These are phyloP conservation scores for Phaetusa simplex DNA, from an alignment of 2,113 vertebrate species.

Conservation along the genomic window DNA sequence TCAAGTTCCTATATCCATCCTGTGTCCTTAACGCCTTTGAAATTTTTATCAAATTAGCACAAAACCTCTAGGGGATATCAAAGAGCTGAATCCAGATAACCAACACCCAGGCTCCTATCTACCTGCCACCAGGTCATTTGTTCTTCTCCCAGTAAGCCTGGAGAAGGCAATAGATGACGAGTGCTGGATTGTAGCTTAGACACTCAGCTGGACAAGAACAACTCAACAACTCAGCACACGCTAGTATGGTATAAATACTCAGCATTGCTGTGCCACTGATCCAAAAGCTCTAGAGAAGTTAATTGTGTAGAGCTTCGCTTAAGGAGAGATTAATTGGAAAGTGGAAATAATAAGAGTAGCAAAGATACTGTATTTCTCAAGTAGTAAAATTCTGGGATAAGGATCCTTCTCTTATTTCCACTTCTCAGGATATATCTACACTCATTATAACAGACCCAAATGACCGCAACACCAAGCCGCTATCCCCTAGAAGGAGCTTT, in stretches of 20 bases:
- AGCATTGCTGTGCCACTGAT: background rate
- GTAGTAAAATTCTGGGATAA: rapidly evolving
- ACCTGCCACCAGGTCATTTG: background rate
- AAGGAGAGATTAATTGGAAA: background rate
- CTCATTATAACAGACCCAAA: rapidly evolving
- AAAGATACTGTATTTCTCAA: background rate
- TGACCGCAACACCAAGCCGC: rapidly evolving
- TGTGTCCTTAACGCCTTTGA: background rate
- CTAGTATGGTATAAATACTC: rapidly evolving
- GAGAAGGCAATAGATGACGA: background rate
- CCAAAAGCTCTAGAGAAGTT: background rate
- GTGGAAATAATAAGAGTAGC: background rate
- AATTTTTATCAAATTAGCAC: background rate
- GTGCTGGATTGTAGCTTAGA: background rate
- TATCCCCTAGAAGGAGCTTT: background rate
- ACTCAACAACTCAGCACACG: rapidly evolving
- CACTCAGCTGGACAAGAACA: background rate
- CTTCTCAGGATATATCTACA: background rate
- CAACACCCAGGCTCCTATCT: background rate
- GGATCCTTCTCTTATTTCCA: background rate
- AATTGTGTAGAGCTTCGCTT: background rate
- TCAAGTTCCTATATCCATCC: background rate
- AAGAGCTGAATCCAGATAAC: background rate
- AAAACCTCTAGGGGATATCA: background rate
- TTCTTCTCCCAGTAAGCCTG: background rate